A percentile compares a stretch with the other conserved stretches of the same genome.
Conservation (phyloP, 2,113 vertebrate genomes). For the Eretmochelys imbricata region DNA sequence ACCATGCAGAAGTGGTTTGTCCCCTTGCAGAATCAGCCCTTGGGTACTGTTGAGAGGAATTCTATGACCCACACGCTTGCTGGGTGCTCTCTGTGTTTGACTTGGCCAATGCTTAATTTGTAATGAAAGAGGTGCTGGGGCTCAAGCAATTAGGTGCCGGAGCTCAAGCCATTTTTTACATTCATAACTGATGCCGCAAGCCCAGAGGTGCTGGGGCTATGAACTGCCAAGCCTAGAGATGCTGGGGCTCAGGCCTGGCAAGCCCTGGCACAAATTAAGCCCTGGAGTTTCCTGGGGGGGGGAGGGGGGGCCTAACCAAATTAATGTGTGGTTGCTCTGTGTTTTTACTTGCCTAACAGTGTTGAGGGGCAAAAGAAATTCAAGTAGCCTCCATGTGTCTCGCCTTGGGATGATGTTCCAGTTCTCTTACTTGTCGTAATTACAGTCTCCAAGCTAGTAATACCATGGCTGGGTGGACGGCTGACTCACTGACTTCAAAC, state of each 20-base stretch:
- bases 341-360: conserved; percentile 13
- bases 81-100: not conserved
- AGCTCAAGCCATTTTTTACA: too few relatives aligned
- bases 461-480: not conserved
- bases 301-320: not conserved
- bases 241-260: too few relatives aligned
- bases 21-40: not conserved
- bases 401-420: not conserved
- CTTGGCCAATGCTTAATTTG: not conserved
- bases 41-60: not conserved
- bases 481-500: conserved; percentile 4
- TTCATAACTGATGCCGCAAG: too few relatives aligned
- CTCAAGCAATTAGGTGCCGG: too few relatives aligned
- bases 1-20: not conserved
- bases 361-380: not conserved
- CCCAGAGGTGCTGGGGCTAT: too few relatives aligned
- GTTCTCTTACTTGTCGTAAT: accelerated
- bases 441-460: not conserved
- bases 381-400: not conserved
- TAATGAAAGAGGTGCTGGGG: too few relatives aligned
- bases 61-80: not conserved
- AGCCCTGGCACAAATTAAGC: too few relatives aligned
- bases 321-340: not conserved
- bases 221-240: too few relatives aligned
- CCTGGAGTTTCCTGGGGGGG: too few relatives aligned